These are phyloP conservation scores for Eupelmus urozonus DNA, from an alignment of 2,888 invertebrate species.

Conservation along the genomic window DNA sequence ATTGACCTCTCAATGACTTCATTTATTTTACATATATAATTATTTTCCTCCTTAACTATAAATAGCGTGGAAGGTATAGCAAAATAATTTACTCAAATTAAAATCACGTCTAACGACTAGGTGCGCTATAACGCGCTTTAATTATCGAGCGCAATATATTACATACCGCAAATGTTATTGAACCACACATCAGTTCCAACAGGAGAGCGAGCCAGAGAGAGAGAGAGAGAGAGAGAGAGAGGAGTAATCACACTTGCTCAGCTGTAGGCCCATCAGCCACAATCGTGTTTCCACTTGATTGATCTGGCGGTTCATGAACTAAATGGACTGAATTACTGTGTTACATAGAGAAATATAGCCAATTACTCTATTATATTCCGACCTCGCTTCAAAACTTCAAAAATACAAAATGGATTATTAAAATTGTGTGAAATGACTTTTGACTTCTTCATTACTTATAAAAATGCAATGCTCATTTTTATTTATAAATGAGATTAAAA, in stretches of 20 bases:
- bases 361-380: not conserved
- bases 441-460: no score
- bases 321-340: conserved; percentile 35
- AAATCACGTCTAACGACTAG: no score
- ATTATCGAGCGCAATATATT: conserved; percentile 7
- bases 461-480: no score
- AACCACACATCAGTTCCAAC: conserved; percentile 21
- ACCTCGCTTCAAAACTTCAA: no score
- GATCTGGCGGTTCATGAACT: conserved; percentile 26
- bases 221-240: no score
- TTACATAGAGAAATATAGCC: conserved; percentile 16
- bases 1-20: not conserved
- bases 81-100: not conserved
- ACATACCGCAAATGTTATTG: conserved; percentile 17
- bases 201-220: not conserved
- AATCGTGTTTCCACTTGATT: conserved; percentile 38
- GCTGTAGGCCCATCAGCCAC: conserved; percentile 16
- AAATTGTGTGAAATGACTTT: no score
- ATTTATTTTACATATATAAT: not conserved
- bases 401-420: no score
- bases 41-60: not conserved
- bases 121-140: not conserved
- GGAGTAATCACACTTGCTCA: conserved; percentile 30
- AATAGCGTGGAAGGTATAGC: not conserved
- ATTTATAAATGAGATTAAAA: not conserved